A percentile compares a stretch with the other conserved stretches of the same genome.
These are phyloP conservation scores for Polypterus senegalus DNA, from an alignment of 2,113 vertebrate species.

Conservation along the genomic window DNA sequence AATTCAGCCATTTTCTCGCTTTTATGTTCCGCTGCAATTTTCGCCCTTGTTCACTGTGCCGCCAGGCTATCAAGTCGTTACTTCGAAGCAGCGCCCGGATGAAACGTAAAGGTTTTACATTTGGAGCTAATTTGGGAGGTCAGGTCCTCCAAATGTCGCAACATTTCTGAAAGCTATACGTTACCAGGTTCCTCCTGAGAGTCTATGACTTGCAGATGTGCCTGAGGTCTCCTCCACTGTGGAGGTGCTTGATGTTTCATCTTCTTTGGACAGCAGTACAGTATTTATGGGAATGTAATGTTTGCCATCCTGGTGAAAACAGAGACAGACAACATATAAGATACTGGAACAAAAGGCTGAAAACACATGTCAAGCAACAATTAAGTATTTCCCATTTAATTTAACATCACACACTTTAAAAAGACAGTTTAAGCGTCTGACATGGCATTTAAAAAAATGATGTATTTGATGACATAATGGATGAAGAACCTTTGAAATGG, in stretches of 20 bases:
- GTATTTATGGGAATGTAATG: conserved; percentile 88
- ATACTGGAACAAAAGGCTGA: too few species aligned
- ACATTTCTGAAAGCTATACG: conserved; percentile 13
- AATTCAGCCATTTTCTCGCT: background rate
- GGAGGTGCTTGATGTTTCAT: conserved; percentile 36
- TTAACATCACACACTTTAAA: too few species aligned
- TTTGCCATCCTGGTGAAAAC: conserved; percentile 67
- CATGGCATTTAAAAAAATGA: too few species aligned
- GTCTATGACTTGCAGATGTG: conserved; percentile 48
- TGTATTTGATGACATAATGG: too few species aligned
- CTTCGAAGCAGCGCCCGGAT: background rate
- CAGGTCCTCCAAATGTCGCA: background rate
- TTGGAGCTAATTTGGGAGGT: background rate
- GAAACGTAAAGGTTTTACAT: background rate
- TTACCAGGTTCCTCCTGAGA: conserved; percentile 63
- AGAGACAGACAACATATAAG: conserved; percentile 16
- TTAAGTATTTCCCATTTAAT: too few species aligned
- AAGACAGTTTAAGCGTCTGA: too few species aligned
- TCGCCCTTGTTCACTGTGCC: background rate
- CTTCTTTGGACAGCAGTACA: conserved; percentile 53
- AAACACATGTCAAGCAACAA: too few species aligned
- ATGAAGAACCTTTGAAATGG: too few species aligned
- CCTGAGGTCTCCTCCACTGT: conserved; percentile 46
- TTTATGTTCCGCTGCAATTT: background rate
- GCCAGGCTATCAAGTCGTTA: background rate